phyloP scores from a whole-genome alignment of 2,888 invertebrate genomes.

The Tipula unca region DNA sequence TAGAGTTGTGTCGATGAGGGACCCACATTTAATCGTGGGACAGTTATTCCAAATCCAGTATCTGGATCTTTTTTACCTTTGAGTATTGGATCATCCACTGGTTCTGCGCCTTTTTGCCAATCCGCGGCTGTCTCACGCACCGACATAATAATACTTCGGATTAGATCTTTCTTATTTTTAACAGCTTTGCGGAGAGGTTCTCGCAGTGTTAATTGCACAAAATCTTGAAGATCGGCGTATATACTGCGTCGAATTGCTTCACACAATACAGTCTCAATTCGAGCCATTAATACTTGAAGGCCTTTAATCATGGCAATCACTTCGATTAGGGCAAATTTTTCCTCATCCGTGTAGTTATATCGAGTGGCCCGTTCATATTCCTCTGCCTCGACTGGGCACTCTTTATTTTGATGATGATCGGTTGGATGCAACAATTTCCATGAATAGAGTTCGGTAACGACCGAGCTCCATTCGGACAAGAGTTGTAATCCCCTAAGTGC shows the following conservation, averaged over 20 bases:
- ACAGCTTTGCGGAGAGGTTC: constrained; percentile 94
- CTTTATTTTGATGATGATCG: constrained; percentile 89
- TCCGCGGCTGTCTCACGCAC: constrained; percentile 97
- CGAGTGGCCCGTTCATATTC: constrained; percentile 96
- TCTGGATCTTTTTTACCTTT: constrained; percentile 93
- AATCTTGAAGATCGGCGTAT: constrained; percentile 94
- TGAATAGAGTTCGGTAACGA: constrained; percentile 92
- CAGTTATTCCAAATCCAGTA: constrained; percentile 83
- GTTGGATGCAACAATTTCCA: constrained; percentile 98
- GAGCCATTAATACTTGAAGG: constrained; percentile 89
- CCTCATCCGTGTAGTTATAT: constrained; percentile 95
- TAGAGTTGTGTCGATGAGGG: constrained; percentile 92
- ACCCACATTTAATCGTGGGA: constrained; percentile 87
- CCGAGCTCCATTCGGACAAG: constrained; percentile 93
- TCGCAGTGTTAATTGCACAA: constrained; percentile 79
- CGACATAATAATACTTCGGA: constrained; percentile 91
- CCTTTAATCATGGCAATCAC: constrained; percentile 99
- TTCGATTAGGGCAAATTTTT: constrained; percentile 96
- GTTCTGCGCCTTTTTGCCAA: constrained; percentile 88
- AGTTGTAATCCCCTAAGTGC: constrained; percentile 88
- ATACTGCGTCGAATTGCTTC: constrained; percentile 86
- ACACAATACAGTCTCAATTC: constrained; percentile 95
- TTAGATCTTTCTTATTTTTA: constrained; percentile 95
- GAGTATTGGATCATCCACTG: constrained; percentile 82
- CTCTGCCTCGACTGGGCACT: constrained; percentile 93